Evolutionary conservation across 1,140 invertebrate species (phyloP).

Genomic region (Nymphalis io): DNA sequence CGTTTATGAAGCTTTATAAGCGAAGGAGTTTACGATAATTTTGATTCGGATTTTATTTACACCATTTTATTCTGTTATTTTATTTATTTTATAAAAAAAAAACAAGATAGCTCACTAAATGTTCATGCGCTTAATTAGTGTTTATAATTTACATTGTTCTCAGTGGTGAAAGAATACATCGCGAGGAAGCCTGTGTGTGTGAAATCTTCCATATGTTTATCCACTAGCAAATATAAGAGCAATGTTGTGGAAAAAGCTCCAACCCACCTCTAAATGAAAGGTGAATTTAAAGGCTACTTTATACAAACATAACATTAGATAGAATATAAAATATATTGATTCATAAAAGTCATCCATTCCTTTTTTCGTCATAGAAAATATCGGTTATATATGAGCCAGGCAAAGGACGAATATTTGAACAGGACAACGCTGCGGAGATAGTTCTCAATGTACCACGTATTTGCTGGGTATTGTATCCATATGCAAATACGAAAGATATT

Average conservation of each 20-base stretch:
- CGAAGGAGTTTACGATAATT: neutral
- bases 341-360: slow-evolving; percentile 15
- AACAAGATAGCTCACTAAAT: too few species aligned
- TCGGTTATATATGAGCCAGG: slow-evolving; percentile 20
- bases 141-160: too few species aligned
- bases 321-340: slow-evolving; percentile 29
- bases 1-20: slow-evolving; percentile 1
- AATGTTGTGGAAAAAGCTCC: too few species aligned
- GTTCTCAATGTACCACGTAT: slow-evolving; percentile 38
- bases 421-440: slow-evolving; percentile 45
- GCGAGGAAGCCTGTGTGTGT: too few species aligned
- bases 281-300: neutral
- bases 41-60: neutral
- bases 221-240: too few species aligned
- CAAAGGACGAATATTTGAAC: slow-evolving; percentile 45
- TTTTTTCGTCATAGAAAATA: slow-evolving; percentile 33
- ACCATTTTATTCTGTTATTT: too few species aligned
- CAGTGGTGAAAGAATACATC: too few species aligned
- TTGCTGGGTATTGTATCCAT: slow-evolving; percentile 46
- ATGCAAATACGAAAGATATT: slow-evolving; percentile 49
- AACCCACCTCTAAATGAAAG: too few species aligned
- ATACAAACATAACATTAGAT: neutral
- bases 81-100: too few species aligned
- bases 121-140: too few species aligned
- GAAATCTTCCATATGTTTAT: too few species aligned